Evolutionary conservation across 2,888 invertebrate genomes (phyloP), one percentile per base, ranked within the genome.

Genomic region (Dascillus cervinus): DNA sequence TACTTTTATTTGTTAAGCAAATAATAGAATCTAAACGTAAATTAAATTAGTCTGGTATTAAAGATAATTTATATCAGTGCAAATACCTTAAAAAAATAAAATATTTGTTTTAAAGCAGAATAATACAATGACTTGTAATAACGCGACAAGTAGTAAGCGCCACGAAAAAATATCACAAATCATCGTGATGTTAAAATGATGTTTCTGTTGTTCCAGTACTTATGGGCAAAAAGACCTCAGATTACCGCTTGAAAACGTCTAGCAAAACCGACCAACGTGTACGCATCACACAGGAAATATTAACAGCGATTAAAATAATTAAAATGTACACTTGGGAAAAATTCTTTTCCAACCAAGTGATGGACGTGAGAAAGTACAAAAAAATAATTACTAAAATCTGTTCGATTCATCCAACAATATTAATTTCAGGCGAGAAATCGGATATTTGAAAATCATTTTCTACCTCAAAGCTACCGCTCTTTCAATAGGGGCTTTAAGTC

Each of bases 271-370:
- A 95, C 62, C 85, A 89, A 56, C 73, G 94, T 32, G 85, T 94
- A 8, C 75, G 88, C 3, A 70, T 91, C 24, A 92, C 92, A 79
- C 90, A 87, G 53, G 94, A 95, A 65, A 79, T 87, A 25, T 75
- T 89, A 20, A 75, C 76, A 3, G 87, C 86, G 0, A 88, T 90
- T 52, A 77, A 84, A 53, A 84, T 88, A 9, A 85, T 90, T 53
- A 90, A 90, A 67, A 87, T 89, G 86, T 89, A 88, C 60, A 82
- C 87, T 1, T 90, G 89, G 81, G 89, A 90, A 60, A 76, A 75
- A 44, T 83, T 86, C 0, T 89, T 89, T 54, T 79, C 81, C 2
- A 72, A 76, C 29, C 65, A 86, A 8, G 79, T 88, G 4, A 75
- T 73, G 33, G 70, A 72, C 42, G 77, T 85, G 1, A 70, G 89